Percentiles rank a stretch among this genome's conserved stretches.
These are phyloP conservation scores for Opisthocomus hoazin DNA, from an alignment of 2,113 vertebrate genomes.

Conservation along the genomic window DNA sequence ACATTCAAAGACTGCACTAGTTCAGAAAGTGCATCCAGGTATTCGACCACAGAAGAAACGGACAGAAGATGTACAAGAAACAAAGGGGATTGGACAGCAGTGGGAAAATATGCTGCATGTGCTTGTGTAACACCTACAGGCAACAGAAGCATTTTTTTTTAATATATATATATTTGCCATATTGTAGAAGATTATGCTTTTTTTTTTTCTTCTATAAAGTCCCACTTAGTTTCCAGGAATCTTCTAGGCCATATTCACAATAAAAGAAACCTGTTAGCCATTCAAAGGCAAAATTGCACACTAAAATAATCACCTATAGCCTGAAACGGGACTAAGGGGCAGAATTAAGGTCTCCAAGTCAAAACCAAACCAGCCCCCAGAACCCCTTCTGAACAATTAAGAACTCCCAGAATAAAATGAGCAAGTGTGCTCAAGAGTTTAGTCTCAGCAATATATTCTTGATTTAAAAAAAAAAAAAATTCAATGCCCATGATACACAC, in stretches of 20 bases:
- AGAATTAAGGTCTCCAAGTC: not conserved
- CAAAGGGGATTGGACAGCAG: not conserved
- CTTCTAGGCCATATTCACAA: not conserved
- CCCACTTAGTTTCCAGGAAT: not conserved
- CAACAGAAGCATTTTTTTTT: not conserved
- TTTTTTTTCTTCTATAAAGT: not conserved
- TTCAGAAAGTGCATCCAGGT: not conserved
- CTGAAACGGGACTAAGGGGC: not conserved
- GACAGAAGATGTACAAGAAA: fast-evolving
- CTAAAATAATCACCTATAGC: not conserved
- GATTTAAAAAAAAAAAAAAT: too few relatives aligned
- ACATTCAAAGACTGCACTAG: not conserved
- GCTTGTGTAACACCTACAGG: not conserved
- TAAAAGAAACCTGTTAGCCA: not conserved
- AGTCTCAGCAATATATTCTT: not conserved
- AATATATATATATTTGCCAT: not conserved
- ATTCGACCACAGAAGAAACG: not conserved
- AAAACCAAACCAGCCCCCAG: not conserved
- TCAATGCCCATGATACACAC: not conserved
- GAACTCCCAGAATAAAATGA: not conserved
- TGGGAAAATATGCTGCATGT: not conserved
- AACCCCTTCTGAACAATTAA: not conserved
- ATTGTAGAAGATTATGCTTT: not conserved
- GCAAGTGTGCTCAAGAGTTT: not conserved
- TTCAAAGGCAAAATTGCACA: not conserved